Conservation (phyloP, 2,797 vertebrate species). For the Meda fulgida region DNA sequence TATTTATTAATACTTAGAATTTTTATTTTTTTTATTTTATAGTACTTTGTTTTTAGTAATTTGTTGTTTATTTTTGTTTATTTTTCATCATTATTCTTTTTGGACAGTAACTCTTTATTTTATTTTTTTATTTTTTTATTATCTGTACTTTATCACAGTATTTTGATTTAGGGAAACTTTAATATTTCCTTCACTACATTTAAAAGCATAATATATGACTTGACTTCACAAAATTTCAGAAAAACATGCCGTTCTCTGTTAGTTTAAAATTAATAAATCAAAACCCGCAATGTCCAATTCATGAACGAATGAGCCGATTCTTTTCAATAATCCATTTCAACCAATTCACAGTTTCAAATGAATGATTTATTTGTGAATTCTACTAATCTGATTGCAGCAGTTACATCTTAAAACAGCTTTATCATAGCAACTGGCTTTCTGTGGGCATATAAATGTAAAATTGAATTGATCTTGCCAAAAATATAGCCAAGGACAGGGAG, state of each 20-base stretch:
- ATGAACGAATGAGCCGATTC: not conserved
- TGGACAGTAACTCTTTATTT: not conserved
- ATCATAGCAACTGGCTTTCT: not conserved
- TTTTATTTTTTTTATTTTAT: not conserved
- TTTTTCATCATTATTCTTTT: not conserved
- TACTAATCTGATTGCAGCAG: not conserved
- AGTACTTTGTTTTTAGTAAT: not conserved
- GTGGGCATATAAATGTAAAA: not conserved
- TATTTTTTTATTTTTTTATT: too few species aligned
- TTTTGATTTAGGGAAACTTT: not conserved
- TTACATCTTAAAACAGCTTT: not conserved
- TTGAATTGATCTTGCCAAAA: not conserved
- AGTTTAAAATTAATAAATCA: not conserved
- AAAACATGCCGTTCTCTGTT: not conserved
- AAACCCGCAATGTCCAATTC: not conserved
- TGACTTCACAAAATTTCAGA: not conserved
- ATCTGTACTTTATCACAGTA: not conserved
- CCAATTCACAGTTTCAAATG: not conserved
- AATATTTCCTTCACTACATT: not conserved
- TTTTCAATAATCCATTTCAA: constrained; percentile 2
- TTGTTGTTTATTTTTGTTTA: not conserved
- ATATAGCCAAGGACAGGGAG: not conserved
- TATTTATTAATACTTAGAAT: not conserved
- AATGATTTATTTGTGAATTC: not conserved
- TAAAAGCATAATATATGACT: not conserved